A percentile compares a stretch with the other conserved stretches of the same genome.
phyloP scores from a whole-genome alignment of 1,140 invertebrate species.

The Eubasilissa regina region DNA sequence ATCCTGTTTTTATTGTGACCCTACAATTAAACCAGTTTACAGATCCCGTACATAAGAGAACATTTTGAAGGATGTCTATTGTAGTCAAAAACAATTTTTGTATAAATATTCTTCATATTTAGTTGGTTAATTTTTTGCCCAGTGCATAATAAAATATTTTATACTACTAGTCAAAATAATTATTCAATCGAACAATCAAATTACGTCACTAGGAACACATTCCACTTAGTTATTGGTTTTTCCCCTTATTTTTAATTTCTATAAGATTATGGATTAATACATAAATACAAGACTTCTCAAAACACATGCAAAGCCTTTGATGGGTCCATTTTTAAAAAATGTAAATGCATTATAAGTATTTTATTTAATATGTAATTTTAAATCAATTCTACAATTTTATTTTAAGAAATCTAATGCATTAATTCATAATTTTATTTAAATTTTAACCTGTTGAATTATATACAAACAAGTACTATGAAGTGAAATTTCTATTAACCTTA shows the following conservation, averaged over 20 bases:
- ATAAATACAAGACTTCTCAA: neutral
- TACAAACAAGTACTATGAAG: neutral
- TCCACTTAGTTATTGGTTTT: conserved; percentile 3
- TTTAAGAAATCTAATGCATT: neutral
- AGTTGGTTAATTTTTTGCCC: neutral
- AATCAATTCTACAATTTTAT: neutral
- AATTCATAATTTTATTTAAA: neutral
- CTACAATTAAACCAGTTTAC: neutral
- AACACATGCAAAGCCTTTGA: neutral
- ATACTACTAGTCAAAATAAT: neutral
- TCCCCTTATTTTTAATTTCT: neutral
- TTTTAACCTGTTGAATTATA: neutral
- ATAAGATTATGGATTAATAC: neutral
- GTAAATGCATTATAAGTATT: neutral
- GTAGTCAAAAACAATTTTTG: neutral
- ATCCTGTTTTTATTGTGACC: neutral
- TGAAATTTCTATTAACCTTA: neutral
- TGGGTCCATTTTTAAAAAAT: neutral
- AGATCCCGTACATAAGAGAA: neutral
- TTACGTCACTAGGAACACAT: neutral
- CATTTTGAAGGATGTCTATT: neutral
- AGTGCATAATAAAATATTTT: neutral
- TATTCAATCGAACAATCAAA: neutral
- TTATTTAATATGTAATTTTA: neutral
- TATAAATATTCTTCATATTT: neutral